Conservation (phyloP, 2,113 vertebrate genomes). For the Zonotrichia leucophrys region DNA sequence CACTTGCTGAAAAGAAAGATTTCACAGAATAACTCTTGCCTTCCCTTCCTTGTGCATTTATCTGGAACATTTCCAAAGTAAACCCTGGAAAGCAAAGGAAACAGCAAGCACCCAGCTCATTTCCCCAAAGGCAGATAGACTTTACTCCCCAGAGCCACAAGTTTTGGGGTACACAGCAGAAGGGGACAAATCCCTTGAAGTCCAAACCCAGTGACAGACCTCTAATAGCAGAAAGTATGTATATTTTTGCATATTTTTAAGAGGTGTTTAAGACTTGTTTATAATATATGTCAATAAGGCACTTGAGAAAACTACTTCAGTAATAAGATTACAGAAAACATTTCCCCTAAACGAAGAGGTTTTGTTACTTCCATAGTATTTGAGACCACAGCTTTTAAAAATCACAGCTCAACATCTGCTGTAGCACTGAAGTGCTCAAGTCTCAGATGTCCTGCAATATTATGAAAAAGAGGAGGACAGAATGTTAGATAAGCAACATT, state of each 20-base stretch:
- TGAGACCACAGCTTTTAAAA: not conserved
- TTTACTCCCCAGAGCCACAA: not conserved
- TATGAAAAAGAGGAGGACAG: not conserved
- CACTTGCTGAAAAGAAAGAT: not conserved
- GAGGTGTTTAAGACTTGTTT: constrained; percentile 10
- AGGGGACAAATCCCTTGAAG: not conserved
- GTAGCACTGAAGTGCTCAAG: not conserved
- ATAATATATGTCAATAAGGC: not conserved
- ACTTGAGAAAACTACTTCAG: not conserved
- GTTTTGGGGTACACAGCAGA: not conserved
- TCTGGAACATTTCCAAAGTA: not conserved
- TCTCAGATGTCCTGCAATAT: not conserved
- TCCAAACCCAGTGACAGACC: not conserved
- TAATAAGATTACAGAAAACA: not conserved
- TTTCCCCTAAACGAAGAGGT: not conserved
- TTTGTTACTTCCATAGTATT: not conserved
- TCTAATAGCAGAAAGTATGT: not conserved
- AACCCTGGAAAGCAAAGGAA: not conserved
- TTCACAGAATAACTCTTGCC: not conserved
- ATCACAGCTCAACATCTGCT: not conserved
- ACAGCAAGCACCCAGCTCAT: not conserved
- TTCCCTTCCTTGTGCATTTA: not conserved
- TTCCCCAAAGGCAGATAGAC: not conserved
- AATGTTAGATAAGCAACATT: not conserved
- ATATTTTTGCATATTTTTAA: constrained; percentile 7